phyloP scores from a whole-genome alignment of 2,113 vertebrate species.

The Taxidea taxus region DNA sequence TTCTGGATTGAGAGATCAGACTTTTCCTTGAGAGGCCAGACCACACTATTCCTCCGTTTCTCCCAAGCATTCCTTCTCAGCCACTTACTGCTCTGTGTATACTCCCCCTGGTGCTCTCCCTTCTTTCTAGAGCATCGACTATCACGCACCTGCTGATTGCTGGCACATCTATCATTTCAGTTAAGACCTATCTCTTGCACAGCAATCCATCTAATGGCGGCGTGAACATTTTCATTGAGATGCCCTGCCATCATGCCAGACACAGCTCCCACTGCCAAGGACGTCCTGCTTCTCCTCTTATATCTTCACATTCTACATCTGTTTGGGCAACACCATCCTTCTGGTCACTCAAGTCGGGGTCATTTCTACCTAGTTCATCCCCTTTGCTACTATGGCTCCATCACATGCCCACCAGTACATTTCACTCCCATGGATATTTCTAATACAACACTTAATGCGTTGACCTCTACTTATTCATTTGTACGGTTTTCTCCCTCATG shows the following conservation, averaged over 20 bases:
- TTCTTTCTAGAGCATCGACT: background rate
- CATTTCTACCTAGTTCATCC: background rate
- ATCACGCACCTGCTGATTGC: background rate
- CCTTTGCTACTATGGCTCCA: background rate
- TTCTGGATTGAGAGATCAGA: background rate
- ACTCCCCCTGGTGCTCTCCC: background rate
- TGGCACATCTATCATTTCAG: background rate
- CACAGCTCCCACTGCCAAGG: background rate
- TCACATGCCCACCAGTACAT: background rate
- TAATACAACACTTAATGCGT: background rate
- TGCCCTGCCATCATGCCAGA: background rate
- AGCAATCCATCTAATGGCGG: background rate
- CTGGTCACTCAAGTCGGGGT: background rate
- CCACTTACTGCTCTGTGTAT: background rate
- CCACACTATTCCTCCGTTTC: background rate
- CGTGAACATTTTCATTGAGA: background rate
- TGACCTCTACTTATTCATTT: background rate
- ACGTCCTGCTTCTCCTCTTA: background rate
- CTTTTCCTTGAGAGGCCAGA: background rate
- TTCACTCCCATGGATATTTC: background rate
- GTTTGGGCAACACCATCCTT: background rate
- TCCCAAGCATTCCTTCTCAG: background rate
- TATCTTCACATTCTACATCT: background rate
- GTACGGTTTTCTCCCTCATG: background rate
- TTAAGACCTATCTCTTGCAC: background rate